Evolutionary conservation across 2,888 invertebrate species (phyloP), one percentile per base, ranked within the genome.

Genomic region (Marronus borbonicus): DNA sequence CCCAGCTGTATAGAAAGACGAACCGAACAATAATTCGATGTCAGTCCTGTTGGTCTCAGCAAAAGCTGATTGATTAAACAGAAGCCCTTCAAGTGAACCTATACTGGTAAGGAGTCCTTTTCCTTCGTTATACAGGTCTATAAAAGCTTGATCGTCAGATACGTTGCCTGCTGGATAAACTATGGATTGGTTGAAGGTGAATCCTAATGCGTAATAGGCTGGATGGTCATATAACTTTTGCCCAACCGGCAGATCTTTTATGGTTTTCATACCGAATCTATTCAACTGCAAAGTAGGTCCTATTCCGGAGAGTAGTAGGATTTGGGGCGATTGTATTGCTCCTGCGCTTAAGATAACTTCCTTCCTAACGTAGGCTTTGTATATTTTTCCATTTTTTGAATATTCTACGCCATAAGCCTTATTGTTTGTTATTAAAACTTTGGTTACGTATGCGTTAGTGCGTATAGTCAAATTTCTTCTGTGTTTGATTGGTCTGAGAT

Each of bases 291-390:
- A 87, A 77, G 85, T 89, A 0, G 93, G 93, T 1, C 94, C 94
- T 8, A 95, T 91, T 3, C 96, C 96, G 3, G 95, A 95, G 20
- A 96, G 86, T 93, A 95, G 93, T 20, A 96, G 88, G 10, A 96
- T 85, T 5, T 70, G 65, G 1, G 79, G 64, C 1, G 74, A 72
- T 28, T 50, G n/a, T 14, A 77, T 39, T 3, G 58, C 70, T 8
- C 79, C 79, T 3, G 78, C 60, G 12, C 39, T 70, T 36, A 78
- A 20, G 7, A 78, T 72, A 12, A 78, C 78, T 58, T 78, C 78
- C 17, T 77, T 77, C 7, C 20, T 49, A 17, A 64, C 77, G 14
- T 55, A 68, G 2, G 69, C 68, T 1, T 8, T 39, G 62, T 58
- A 77, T 2, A 0, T 1, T 1, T 5, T 12, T 4, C 65, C 39